Evolutionary conservation across 1,140 invertebrate genomes (phyloP), one percentile per base, ranked within the genome.

Genomic region (Meloidogyne chitwoodi): DNA sequence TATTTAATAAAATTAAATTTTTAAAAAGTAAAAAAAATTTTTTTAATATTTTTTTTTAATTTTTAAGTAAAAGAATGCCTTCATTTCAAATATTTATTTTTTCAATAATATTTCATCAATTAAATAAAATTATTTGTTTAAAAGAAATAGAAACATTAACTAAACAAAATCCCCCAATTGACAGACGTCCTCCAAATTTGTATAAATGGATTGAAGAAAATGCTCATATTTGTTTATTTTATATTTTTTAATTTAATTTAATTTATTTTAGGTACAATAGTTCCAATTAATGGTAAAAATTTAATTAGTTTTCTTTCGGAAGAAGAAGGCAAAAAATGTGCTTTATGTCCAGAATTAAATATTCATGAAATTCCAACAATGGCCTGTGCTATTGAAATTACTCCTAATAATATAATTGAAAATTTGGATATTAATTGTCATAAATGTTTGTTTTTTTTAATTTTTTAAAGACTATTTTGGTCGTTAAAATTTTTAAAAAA

Each of bases 201-300:
- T 82, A 82, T 74, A 68, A 74, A 48, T 82, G 82, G 82, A 82
- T 82, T 27, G 81, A 82, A 69, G 82, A 82, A 41, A 82, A 82
- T 72, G 81, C 81, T 12, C 81, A 82, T 67, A 82, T 82, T 70
- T 82, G 81, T 82, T 68, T 79, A 82, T 81, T 68, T 56, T 26
- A 11, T 22, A 31, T 31, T n/a, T 26, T 14, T 27, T 68, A 22
- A 27, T 14, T 19, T 6, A 31, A 67, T 26, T 67, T 19, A 26
- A 26, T 67, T 67, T 67, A 8, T n/a, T 76, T 64, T 77, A 81
- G 80, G 80, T 34, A 81, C 81, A 22, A 74, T 70, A 70, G 81
- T 82, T 26, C 81, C 81, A 48, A 27, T 71, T 22, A 81, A 83
- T 64, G 79, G 79, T 10, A 74, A 83, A 34, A 82, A 27, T 76